Evolutionary conservation across 2,797 vertebrate genomes (phyloP), one percentile per base, ranked within the genome.

Genomic region (Chloroceryle inda): DNA sequence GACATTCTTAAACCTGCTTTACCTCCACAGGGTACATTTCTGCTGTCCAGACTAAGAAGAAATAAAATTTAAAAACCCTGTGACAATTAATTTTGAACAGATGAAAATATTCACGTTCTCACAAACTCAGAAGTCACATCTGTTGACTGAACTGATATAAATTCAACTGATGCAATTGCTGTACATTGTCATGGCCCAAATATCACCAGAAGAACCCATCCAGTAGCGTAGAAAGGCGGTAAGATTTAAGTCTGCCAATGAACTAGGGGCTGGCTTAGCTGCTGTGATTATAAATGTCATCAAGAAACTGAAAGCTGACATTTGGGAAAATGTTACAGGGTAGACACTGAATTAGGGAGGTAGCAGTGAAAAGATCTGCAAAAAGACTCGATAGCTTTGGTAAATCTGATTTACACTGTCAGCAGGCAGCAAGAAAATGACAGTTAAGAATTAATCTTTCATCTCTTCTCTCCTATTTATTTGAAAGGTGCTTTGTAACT

Each of bases 401-500:
- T 68, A 88, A 77, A 29, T 71, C 62, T 85, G 86, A 92, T 92
- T 94, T 93, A 93, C 18, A 23, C 35, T 76, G 62, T 63, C 81
- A 18, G 52, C 29, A 49, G 23, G 49, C 61, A 86, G 85, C 58
- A 88, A 45, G 71, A 96, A 91, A 89, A 40, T 75, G 93, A 86
- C 89, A 96, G 83, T 84, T 95, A 92, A 88, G 84, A 50, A 96
- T 86, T 91, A 96, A 42, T 75, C 89, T 95, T 88, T 74, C 78
- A 92, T 75, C 55, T 80, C 59, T 81, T 88, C n/a, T 80, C 59
- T 81, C 87, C n/a, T 76, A 87, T 91, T 95, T 95, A 78, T 47
- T 83, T 38, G 78, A 87, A 88, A 78, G 37, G 14, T 68, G 61
- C 37, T 78, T 89, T 78, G 69, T 62, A 72, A 49, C 69, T 66